phyloP scores from a whole-genome alignment of 2,797 vertebrate species.

The Dryobates pubescens region DNA sequence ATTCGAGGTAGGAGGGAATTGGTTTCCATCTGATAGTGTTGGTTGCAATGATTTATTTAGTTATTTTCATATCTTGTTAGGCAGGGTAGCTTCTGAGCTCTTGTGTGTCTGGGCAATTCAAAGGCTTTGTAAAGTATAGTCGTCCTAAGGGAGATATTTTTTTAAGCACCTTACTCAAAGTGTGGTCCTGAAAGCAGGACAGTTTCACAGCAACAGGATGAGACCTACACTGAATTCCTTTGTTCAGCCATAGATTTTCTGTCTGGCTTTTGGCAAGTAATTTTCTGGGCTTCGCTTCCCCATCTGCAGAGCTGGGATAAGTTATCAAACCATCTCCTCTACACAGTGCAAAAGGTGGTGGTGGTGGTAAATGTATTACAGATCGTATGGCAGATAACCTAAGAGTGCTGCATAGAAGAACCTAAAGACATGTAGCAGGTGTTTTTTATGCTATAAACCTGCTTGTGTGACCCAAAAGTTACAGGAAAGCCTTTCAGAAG shows the following conservation, averaged over 20 bases:
- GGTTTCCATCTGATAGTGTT: slow-evolving; percentile 4
- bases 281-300: slow-evolving; percentile 33
- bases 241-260: slow-evolving; percentile 33
- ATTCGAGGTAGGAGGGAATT: neutral
- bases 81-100: neutral
- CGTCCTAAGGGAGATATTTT: neutral
- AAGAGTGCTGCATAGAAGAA: neutral
- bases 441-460: neutral
- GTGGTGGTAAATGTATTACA: neutral
- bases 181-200: slow-evolving; percentile 18
- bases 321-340: slow-evolving; percentile 23
- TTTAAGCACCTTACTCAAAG: neutral
- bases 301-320: slow-evolving; percentile 12
- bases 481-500: neutral
- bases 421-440: neutral
- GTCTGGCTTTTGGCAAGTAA: slow-evolving; percentile 43
- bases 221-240: neutral
- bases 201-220: neutral
- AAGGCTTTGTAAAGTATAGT: neutral
- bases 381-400: neutral
- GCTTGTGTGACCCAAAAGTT: neutral
- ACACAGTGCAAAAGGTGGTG: too few relatives aligned
- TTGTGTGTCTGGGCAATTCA: neutral
- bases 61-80: neutral
- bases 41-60: neutral